phyloP scores from a whole-genome alignment of 1,140 invertebrate genomes.

The Dreissena rostriformis region DNA sequence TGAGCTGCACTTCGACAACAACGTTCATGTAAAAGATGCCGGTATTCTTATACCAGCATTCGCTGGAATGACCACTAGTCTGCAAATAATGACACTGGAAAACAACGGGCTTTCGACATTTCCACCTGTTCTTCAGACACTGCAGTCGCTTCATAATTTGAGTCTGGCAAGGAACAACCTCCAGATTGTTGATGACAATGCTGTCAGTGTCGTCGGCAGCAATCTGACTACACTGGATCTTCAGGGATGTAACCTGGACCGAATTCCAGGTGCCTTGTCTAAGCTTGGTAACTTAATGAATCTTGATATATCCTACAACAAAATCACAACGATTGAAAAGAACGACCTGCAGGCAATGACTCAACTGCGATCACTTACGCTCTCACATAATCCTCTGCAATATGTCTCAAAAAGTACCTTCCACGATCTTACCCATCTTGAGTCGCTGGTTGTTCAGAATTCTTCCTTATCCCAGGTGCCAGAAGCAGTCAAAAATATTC shows the following conservation, averaged over 20 bases:
- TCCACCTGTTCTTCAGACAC: conserved; percentile 33
- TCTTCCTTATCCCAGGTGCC: conserved; percentile 20
- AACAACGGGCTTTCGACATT: conserved; percentile 42
- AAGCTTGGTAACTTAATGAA: conserved; percentile 7
- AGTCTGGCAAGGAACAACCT: conserved; percentile 48
- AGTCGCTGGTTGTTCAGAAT: conserved; percentile 15
- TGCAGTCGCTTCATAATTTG: conserved; percentile 19
- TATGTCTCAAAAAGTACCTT: conserved; percentile 52
- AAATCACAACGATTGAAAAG: conserved; percentile 47
- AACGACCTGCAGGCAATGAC: conserved; percentile 37
- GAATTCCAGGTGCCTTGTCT: conserved; percentile 46
- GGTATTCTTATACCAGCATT: conserved; percentile 51
- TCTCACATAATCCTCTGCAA: conserved; percentile 28
- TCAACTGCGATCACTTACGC: neutral
- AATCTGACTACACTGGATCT: conserved; percentile 43
- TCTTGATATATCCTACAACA: conserved; percentile 43
- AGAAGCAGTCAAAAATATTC: conserved; percentile 31
- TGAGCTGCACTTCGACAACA: conserved; percentile 49
- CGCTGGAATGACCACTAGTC: conserved; percentile 18
- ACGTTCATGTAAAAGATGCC: conserved; percentile 33
- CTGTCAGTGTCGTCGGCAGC: conserved; percentile 20
- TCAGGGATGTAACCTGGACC: conserved; percentile 27
- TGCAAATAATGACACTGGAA: conserved; percentile 39
- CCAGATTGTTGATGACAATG: conserved; percentile 39
- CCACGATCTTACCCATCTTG: neutral